Evolutionary conservation across 2,113 vertebrate genomes (phyloP).

Genomic region (Oostethus manadensis): DNA sequence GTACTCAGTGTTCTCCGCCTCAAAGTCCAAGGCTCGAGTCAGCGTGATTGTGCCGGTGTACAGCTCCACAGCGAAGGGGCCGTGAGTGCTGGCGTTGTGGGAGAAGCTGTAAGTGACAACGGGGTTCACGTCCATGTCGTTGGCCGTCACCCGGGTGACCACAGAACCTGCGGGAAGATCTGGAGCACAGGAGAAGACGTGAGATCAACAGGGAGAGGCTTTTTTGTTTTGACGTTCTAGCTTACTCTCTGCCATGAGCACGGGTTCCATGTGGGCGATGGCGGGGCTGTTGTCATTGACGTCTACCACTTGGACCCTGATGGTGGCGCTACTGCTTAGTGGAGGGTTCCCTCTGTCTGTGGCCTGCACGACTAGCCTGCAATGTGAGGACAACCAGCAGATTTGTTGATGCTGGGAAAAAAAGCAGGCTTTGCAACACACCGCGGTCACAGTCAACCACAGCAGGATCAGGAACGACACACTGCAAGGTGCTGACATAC

Average conservation of each 20-base stretch:
- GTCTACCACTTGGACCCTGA: slow-evolving; percentile 83
- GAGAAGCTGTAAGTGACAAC: slow-evolving; percentile 79
- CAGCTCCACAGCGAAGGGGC: slow-evolving; percentile 77
- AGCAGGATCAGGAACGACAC: too few relatives aligned
- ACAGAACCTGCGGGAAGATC: slow-evolving; percentile 78
- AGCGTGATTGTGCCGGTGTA: slow-evolving; percentile 77
- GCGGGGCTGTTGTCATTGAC: slow-evolving; percentile 84
- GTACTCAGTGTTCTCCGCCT: slow-evolving; percentile 68
- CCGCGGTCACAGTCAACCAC: too few relatives aligned
- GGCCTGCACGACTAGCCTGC: slow-evolving; percentile 83
- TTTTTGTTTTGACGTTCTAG: background rate
- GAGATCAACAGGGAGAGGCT: background rate
- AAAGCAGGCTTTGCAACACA: too few relatives aligned
- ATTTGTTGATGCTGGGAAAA: too few relatives aligned
- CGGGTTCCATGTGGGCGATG: slow-evolving; percentile 72
- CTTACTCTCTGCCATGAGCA: slow-evolving; percentile 85
- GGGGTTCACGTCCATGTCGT: slow-evolving; percentile 80
- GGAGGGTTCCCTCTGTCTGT: slow-evolving; percentile 80
- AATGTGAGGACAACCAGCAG: slow-evolving; percentile 11
- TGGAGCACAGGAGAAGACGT: slow-evolving; percentile 46
- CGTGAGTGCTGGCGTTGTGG: slow-evolving; percentile 58
- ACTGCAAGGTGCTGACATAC: slow-evolving; percentile 56
- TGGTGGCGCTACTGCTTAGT: slow-evolving; percentile 70
- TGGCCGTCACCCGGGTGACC: slow-evolving; percentile 77
- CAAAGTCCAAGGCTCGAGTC: slow-evolving; percentile 78